phyloP scores from a whole-genome alignment of 2,113 vertebrate species.

The Harpagus bidentatus region DNA sequence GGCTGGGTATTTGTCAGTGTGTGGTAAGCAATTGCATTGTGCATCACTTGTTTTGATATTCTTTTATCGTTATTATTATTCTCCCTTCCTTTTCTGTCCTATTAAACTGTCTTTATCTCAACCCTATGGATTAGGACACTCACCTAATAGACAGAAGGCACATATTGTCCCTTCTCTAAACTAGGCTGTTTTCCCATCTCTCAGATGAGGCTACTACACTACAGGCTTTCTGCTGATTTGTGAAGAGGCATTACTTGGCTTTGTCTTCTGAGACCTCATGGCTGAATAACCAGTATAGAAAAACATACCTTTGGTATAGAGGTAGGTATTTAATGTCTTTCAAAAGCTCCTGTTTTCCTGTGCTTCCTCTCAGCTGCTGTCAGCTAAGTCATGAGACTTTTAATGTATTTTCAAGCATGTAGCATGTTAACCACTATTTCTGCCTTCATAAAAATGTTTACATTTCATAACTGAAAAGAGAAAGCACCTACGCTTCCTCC shows the following conservation, averaged over 20 bases:
- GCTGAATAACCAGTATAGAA: not conserved
- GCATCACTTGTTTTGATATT: too few relatives aligned
- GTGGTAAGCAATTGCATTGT: too few relatives aligned
- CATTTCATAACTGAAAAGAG: not conserved
- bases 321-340: not conserved
- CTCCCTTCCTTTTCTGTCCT: too few relatives aligned
- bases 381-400: not conserved
- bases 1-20: too few relatives aligned
- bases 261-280: not conserved
- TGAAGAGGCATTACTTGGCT: not conserved
- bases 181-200: not conserved
- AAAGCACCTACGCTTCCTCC: not conserved
- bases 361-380: not conserved
- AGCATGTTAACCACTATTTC: not conserved
- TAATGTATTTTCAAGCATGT: not conserved
- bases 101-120: too few relatives aligned
- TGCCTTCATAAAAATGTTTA: not conserved
- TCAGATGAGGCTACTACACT: not conserved
- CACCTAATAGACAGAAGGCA: not conserved
- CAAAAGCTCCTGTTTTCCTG: not conserved
- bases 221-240: not conserved
- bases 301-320: not conserved
- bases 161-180: not conserved
- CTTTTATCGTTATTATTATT: not conserved
- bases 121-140: not conserved